A percentile compares a stretch with the other conserved stretches of the same genome.
Evolutionary conservation across 2,113 vertebrate genomes (phyloP).

Genomic region (Gymnocephalus cernua): DNA sequence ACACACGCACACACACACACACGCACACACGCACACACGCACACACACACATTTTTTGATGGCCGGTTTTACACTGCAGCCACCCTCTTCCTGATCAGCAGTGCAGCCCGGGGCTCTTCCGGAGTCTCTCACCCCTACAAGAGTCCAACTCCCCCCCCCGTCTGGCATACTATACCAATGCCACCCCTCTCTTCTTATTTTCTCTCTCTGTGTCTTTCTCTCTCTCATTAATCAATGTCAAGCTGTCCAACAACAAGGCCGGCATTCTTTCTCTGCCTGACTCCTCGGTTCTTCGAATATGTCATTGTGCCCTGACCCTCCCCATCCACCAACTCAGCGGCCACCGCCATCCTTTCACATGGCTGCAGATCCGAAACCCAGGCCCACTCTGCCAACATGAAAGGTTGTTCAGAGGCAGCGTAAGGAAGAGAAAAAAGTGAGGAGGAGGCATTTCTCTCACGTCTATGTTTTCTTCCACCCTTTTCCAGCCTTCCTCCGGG

Average conservation of each 20-base stretch:
- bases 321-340: conserved; percentile 90
- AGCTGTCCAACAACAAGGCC: conserved; percentile 80
- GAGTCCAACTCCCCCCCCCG: conserved; percentile 43
- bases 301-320: conserved; percentile 87
- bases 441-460: conserved; percentile 83
- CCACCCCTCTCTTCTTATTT: conserved; percentile 75
- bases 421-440: conserved; percentile 82
- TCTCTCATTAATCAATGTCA: conserved; percentile 84
- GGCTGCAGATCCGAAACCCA: conserved; percentile 88
- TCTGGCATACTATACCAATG: conserved; percentile 68
- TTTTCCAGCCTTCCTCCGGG: conserved; percentile 44
- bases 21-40: conserved; percentile 22
- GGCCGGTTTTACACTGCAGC: conserved; percentile 41
- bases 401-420: conserved; percentile 85
- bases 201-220: conserved; percentile 69
- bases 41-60: conserved; percentile 21
- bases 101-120: conserved; percentile 74
- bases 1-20: conserved; percentile 37
- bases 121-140: conserved; percentile 66
- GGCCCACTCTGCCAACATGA: conserved; percentile 86
- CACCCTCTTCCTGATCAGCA: conserved; percentile 69
- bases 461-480: conserved; percentile 70
- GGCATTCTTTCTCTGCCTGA: conserved; percentile 81
- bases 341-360: conserved; percentile 91
- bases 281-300: conserved; percentile 69